A percentile compares a stretch with the other conserved stretches of the same genome.
phyloP scores from a whole-genome alignment of 2,888 invertebrate species.

The Patella caerulea region DNA sequence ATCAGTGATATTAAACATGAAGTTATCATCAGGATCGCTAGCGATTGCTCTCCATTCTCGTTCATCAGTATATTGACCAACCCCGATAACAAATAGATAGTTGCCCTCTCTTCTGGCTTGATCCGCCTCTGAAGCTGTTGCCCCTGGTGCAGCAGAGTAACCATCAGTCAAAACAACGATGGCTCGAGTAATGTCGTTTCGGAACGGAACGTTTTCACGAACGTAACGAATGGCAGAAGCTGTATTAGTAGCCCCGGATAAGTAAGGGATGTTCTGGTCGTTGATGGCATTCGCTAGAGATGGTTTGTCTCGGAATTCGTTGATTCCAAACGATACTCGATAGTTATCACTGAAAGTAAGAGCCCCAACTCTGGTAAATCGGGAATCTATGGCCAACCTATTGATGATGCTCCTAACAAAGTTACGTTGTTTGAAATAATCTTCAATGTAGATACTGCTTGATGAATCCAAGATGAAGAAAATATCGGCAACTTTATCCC shows the following conservation, averaged over 20 bases:
- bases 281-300: constrained; percentile 37
- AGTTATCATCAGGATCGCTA: constrained; percentile 58
- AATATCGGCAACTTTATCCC: constrained; percentile 54
- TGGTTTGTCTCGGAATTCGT: constrained; percentile 35
- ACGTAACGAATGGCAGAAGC: constrained; percentile 36
- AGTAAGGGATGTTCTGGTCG: constrained; percentile 37
- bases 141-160: constrained; percentile 32
- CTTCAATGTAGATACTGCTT: constrained; percentile 58
- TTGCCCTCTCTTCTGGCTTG: constrained; percentile 49
- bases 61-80: constrained; percentile 59
- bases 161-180: constrained; percentile 45
- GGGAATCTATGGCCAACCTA: constrained; percentile 51
- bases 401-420: constrained; percentile 57
- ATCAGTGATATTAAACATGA: constrained; percentile 63
- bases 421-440: constrained; percentile 54
- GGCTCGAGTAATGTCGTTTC: constrained; percentile 36
- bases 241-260: constrained; percentile 42
- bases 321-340: constrained; percentile 41
- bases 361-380: constrained; percentile 55
- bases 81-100: constrained; percentile 65
- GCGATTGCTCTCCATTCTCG: constrained; percentile 62
- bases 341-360: constrained; percentile 53
- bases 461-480: constrained; percentile 58
- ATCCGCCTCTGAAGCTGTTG: constrained; percentile 34
- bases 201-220: constrained; percentile 20